These are phyloP conservation scores for Bos indicus DNA, from an alignment of 2,113 vertebrate species.

Conservation along the genomic window DNA sequence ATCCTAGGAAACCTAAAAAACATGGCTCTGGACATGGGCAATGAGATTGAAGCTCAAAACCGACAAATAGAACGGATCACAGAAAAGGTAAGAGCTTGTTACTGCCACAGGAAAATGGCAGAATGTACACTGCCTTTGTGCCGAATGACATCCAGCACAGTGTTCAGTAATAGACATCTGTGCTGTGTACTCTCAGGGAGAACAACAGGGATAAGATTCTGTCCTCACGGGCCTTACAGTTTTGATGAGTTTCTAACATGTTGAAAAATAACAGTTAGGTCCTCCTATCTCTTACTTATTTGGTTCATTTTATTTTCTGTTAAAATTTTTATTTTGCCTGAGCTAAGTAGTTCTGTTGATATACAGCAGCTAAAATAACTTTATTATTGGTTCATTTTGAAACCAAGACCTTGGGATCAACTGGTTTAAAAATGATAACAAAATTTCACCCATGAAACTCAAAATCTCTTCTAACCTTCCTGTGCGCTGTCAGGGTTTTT, in stretches of 20 bases:
- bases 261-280: neutral
- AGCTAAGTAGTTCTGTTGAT: neutral
- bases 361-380: neutral
- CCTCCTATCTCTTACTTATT: neutral
- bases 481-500: neutral
- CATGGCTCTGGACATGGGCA: slow-evolving; percentile 96
- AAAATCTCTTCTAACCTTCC: neutral
- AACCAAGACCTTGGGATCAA: no score
- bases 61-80: slow-evolving; percentile 89
- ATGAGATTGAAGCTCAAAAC: slow-evolving; percentile 94
- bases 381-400: neutral
- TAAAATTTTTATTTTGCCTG: neutral
- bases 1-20: slow-evolving; percentile 93
- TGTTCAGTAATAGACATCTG: neutral
- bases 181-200: neutral
- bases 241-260: neutral
- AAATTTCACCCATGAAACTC: neutral
- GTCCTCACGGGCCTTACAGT: neutral
- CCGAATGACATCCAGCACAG: neutral
- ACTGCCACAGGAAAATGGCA: neutral
- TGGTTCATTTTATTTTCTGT: slow-evolving; percentile 37
- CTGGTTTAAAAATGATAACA: neutral
- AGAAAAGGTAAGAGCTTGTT: slow-evolving; percentile 84
- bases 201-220: neutral
- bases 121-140: neutral